Conservation (phyloP, 2,113 vertebrate genomes). For the Charina bottae region DNA sequence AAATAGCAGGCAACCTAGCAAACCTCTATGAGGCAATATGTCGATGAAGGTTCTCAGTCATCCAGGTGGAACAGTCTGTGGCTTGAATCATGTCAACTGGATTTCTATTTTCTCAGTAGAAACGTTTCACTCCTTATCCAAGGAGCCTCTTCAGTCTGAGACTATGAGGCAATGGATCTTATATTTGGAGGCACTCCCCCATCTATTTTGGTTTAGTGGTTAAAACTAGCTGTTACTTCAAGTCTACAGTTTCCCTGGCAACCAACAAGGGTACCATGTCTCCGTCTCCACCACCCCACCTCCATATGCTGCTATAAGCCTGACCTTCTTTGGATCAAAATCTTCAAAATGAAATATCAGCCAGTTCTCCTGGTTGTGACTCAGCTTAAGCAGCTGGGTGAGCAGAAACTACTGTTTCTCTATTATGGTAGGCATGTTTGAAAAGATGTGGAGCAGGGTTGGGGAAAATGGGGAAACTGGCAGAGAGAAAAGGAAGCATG, state of each 20-base stretch:
- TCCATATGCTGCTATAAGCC: not conserved
- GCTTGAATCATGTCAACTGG: no score
- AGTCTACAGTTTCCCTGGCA: conserved; percentile 3
- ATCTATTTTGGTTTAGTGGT: not conserved
- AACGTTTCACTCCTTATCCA: no score
- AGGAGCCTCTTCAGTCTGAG: no score
- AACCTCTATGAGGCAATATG: not conserved
- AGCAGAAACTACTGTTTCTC: not conserved
- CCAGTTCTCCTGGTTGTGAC: not conserved
- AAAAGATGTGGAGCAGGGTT: not conserved
- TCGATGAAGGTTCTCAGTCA: no score
- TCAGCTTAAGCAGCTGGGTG: not conserved
- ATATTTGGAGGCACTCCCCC: not conserved
- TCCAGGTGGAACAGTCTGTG: no score
- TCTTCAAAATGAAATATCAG: conserved; percentile 13
- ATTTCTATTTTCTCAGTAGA: no score
- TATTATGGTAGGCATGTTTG: not conserved
- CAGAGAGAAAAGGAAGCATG: not conserved
- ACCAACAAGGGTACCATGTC: conserved; percentile 5
- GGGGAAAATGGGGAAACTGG: not conserved
- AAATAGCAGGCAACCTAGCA: not conserved
- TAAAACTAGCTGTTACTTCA: not conserved
- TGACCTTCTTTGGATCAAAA: not conserved
- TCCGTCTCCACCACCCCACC: not conserved
- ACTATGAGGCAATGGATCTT: not conserved